Evolutionary conservation across 2,797 vertebrate species (phyloP), one percentile per base, ranked within the genome.

Genomic region (Neoniphon sammara): DNA sequence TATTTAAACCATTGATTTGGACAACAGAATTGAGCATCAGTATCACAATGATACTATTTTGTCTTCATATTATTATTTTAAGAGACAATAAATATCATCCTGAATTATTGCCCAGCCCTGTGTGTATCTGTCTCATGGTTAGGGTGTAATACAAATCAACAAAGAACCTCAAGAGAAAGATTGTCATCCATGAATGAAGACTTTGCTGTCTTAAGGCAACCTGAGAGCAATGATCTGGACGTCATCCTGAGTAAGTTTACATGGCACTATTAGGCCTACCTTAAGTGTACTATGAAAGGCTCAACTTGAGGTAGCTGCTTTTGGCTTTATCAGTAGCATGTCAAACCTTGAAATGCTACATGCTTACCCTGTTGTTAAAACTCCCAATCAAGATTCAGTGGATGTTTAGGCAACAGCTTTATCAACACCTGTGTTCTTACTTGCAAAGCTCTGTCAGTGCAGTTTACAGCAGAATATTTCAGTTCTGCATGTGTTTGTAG

Each of bases 211-310:
- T 23, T 83, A 20, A 18, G 34, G 23, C 1, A 57, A 8, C 8
- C 18, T 31, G 11, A 8, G 1, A 30, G 5, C 47, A 54, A 1
- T 1, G 15, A 75, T 0, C 21, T 54, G 31, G 49, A 77, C 0
- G 58, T 61, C 18, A 2, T 66, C 23, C 66, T 91, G 34, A 68
- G 91, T 92, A 55, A 89, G 88, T 87, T 9, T 5, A 59, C 62
- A 21, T 39, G 0, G 46, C 2, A 60, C 7, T 9, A 5, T 17
- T 23, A 27, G 25, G 25, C 25, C 25, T 27, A 27, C 25, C 25
- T 27, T 7, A 17, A 34, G 54, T 75, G 0, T 27, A 10, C 31
- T 14, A 46, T 20, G 7, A 30, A 54, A 5, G 21, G 21, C 2
- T n/a, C 23, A 36, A 57, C 27, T 11, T 67, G 5, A 15, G 34